Base-by-base conservation (phyloP, 2,113 vertebrate species). In the Procavia capensis region DNA sequence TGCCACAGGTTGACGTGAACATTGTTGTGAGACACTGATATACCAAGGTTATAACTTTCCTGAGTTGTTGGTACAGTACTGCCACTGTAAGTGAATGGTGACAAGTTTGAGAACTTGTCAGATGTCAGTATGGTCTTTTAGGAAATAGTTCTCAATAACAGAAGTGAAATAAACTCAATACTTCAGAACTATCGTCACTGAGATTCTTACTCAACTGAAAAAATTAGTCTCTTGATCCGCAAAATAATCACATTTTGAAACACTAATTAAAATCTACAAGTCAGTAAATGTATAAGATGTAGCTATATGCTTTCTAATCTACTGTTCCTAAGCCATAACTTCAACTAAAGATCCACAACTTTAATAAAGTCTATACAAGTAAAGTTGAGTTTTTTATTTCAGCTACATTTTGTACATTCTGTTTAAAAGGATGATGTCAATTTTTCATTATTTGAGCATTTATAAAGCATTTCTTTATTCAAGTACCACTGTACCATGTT, bases 401-500 rank as follows among this genome's bases (percentile, higher is more conserved):
- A 75, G 31, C 63, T 5, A 72, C 76, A 81, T 64, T 74, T 84
- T 29, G 34, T n/a, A 43, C 27, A 64, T 3, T 91, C 24, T 84
- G 27, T 75, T 83, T 27, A n/a, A 68, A 93, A 89, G 59, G n/a
- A 47, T 43, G n/a, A n/a, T 85, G 9, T 27, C 68, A 34, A 24
- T 47, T 92, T 93, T 92, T 93, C 45, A 96, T 50, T 20, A 4
- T 76, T 59, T n/a, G 29, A 90, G 27, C 54, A 57, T 41, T 83
- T 85, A 22, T 10, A 81, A 78, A 4, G 63, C 27, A 82, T 75
- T 59, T 84, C 47, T 85, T 72, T 94, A 45, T 88, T 83, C 39
- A 86, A 75, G 43, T 36, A 80, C 47, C 34, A 88, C 7, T 24
- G 31, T n/a, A 39, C 82, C 78, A 82, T 41, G 43, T 50, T 68